Percentiles rank a stretch among this genome's conserved stretches.
phyloP scores from a whole-genome alignment of 2,113 vertebrate genomes.

The Rissa tridactyla region DNA sequence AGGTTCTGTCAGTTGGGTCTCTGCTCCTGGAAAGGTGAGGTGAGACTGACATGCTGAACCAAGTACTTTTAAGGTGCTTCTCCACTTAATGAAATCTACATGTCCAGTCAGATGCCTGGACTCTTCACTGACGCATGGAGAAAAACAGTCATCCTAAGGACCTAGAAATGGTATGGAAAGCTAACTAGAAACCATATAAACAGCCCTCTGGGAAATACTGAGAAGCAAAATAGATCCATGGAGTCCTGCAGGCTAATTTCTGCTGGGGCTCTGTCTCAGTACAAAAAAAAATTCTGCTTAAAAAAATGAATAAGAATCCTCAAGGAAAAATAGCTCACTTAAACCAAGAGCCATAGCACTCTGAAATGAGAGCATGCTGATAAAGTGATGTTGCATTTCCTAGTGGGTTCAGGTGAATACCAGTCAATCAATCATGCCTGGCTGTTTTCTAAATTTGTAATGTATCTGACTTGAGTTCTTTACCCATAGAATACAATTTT shows the following conservation, averaged over 20 bases:
- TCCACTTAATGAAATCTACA: neutral
- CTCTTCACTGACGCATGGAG: neutral
- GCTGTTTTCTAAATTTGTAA: conserved; percentile 30
- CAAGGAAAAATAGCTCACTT: neutral
- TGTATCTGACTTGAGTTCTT: neutral
- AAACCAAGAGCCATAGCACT: neutral
- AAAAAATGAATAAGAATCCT: neutral
- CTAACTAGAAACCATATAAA: neutral
- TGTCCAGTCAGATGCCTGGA: neutral
- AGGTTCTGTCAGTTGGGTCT: neutral
- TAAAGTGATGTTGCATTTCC: conserved; percentile 31
- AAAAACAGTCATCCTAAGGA: neutral
- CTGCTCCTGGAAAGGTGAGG: neutral
- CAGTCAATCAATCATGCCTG: conserved; percentile 36
- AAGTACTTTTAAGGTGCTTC: neutral
- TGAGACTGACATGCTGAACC: neutral
- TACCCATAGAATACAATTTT: conserved; percentile 5
- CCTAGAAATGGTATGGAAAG: neutral
- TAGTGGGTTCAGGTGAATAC: conserved; percentile 16
- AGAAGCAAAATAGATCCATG: neutral
- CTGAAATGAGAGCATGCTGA: conserved; percentile 16
- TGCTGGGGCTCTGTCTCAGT: neutral
- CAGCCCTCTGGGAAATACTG: neutral
- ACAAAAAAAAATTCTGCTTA: neutral
- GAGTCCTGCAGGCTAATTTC: neutral